These are phyloP conservation scores for Nomada flava DNA, from an alignment of 2,888 invertebrate genomes.

Conservation along the genomic window DNA sequence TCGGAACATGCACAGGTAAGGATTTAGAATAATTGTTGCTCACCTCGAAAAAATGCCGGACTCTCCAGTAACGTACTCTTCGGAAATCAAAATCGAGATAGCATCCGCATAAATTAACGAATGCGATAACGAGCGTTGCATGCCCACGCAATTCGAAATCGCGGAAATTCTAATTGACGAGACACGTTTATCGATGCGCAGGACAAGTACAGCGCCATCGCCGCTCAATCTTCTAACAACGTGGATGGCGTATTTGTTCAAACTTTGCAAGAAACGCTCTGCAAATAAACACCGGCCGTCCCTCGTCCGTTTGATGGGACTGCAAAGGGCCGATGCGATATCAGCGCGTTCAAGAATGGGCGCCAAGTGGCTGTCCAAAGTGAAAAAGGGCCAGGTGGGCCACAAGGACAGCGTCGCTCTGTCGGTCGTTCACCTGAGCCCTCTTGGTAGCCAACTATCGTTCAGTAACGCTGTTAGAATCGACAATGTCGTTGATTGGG, in stretches of 20 bases:
- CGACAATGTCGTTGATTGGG: constrained; percentile 96
- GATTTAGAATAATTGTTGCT: constrained; percentile 13
- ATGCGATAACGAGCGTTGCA: background rate
- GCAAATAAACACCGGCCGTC: constrained; percentile 92
- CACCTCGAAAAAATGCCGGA: background rate
- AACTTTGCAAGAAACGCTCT: constrained; percentile 90
- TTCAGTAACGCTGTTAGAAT: constrained; percentile 90
- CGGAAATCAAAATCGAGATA: constrained; percentile 6
- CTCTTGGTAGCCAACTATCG: constrained; percentile 93
- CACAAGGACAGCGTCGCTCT: constrained; percentile 92
- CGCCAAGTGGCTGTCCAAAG: constrained; percentile 95
- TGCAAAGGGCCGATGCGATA: constrained; percentile 87
- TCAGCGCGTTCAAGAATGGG: constrained; percentile 95
- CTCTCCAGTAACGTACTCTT: background rate
- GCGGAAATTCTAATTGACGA: constrained; percentile 41
- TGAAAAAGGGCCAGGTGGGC: constrained; percentile 93
- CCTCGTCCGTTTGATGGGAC: constrained; percentile 92
- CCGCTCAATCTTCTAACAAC: constrained; percentile 98
- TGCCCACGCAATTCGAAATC: background rate
- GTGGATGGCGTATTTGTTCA: constrained; percentile 94
- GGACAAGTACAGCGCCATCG: constrained; percentile 98
- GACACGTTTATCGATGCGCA: constrained; percentile 75
- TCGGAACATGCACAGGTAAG: constrained; percentile 95
- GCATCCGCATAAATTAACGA: background rate
- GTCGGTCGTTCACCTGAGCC: constrained; percentile 92